Base-by-base conservation (phyloP, 2,797 vertebrate genomes). In the Myotis planiceps region DNA sequence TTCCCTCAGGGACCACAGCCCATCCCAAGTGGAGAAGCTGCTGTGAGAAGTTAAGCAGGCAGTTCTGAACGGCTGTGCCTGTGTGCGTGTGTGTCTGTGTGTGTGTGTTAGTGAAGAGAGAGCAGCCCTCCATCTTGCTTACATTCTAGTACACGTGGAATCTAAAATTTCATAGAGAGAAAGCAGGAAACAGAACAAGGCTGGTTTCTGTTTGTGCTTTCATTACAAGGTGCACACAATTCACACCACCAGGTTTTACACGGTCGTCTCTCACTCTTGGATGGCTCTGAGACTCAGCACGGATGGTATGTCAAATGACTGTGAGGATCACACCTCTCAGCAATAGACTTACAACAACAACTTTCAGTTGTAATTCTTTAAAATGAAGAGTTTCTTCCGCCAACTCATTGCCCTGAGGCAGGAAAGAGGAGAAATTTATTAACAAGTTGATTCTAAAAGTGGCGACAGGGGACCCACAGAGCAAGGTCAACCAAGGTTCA, bases 1-100 rank as follows among this genome's bases (percentile, higher is more conserved):
- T 92, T 88, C 99, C 99, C 99, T 98, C 0, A 9, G 99, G 99
- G 99, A 99, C 97, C 95, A 97, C 93, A 98, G 99, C 98, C 98
- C 96, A 98, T 98, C 98, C 96, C 97, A 79, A 97, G 98, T 92
- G 96, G 98, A 99, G 98, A 99, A 99, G 98, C 98, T 94, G 96
- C 99, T 99, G 98, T 98, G 98, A 98, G 97, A 97, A 97, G 97
- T 91, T 88, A 76, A 98, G 96, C 97, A 98, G 98, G 95, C 9
- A 95, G 89, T 65, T 74, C 92, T 96, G 12, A 79, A 10, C 45
- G 83, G 71, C 0, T 99, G 98, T 98, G 98, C 97, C 60, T 85
- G 97, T 98, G 80, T 83, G 45, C 13, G 45, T 45, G 97, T 98
- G 98, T 98, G 98, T 98, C 98, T 98, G 98, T 53, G 71, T 51